Conservation (phyloP, 2,797 vertebrate genomes). For the Manis crassicaudata region DNA sequence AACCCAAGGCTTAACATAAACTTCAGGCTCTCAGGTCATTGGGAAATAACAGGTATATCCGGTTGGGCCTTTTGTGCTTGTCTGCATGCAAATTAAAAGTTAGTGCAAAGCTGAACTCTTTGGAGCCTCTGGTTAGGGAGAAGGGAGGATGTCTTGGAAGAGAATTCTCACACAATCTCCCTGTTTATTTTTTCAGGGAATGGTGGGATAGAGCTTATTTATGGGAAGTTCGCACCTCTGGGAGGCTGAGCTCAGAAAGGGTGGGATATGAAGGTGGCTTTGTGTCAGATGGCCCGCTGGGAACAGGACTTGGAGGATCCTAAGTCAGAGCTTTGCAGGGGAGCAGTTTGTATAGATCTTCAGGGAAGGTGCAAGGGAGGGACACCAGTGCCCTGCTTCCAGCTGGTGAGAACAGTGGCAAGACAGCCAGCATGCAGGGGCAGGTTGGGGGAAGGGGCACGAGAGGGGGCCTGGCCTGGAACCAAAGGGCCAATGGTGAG, state of each 20-base stretch:
- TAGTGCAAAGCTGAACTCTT: constrained; percentile 85
- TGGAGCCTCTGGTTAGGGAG: constrained; percentile 81
- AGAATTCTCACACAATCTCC: constrained; percentile 78
- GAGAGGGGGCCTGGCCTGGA: background rate
- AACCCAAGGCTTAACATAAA: constrained; percentile 90
- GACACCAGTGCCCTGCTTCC: background rate
- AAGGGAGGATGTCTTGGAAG: constrained; percentile 81
- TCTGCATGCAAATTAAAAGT: constrained; percentile 87
- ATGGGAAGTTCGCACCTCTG: constrained; percentile 77
- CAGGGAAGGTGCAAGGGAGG: too few species aligned
- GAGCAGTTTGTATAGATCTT: background rate
- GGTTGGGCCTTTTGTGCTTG: constrained; percentile 87
- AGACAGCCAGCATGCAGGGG: background rate
- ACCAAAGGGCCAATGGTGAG: background rate
- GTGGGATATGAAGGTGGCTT: background rate
- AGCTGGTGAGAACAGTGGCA: background rate
- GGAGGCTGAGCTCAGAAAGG: constrained; percentile 72
- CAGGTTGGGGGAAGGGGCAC: background rate
- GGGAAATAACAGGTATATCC: constrained; percentile 92
- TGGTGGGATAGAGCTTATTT: constrained; percentile 56
- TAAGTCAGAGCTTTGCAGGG: background rate
- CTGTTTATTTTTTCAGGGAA: constrained; percentile 81
- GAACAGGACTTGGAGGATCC: background rate
- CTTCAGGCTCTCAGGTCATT: constrained; percentile 87
- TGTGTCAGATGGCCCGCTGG: background rate